A percentile compares a stretch with the other conserved stretches of the same genome.
Conservation (phyloP, 2,113 vertebrate genomes). For the Oreocharis arfaki region DNA sequence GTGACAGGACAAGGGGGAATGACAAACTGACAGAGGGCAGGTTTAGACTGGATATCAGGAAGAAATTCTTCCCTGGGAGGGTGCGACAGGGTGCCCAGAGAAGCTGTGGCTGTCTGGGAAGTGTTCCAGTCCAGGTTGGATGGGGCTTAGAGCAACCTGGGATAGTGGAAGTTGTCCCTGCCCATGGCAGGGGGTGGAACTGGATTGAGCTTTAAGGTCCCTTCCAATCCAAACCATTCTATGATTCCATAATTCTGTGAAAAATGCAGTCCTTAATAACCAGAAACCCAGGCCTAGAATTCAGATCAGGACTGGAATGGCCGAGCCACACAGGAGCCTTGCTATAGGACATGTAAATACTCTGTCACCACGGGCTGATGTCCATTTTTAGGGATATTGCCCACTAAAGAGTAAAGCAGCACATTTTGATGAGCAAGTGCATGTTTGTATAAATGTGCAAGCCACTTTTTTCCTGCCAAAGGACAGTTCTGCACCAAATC, state of each 20-base stretch:
- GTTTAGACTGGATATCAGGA: neutral
- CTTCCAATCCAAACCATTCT: neutral
- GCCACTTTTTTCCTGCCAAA: neutral
- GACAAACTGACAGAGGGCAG: neutral
- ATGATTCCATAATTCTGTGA: neutral
- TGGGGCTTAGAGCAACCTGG: fast-evolving
- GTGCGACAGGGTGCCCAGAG: fast-evolving
- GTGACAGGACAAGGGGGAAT: neutral
- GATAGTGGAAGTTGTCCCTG: neutral
- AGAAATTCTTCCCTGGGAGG: neutral
- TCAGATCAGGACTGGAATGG: neutral
- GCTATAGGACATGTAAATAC: neutral
- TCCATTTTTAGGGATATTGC: fast-evolving
- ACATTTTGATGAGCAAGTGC: neutral
- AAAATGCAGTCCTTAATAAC: neutral
- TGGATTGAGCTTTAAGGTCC: neutral
- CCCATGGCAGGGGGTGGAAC: neutral
- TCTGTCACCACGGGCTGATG: neutral
- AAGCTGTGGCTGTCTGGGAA: neutral
- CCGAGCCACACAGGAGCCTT: fast-evolving
- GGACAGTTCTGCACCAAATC: neutral
- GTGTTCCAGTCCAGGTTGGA: fast-evolving
- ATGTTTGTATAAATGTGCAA: fast-evolving
- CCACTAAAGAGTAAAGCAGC: neutral
- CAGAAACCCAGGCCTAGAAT: neutral